Base-by-base conservation (phyloP, 2,888 invertebrate genomes). In the Axea sp. region DNA sequence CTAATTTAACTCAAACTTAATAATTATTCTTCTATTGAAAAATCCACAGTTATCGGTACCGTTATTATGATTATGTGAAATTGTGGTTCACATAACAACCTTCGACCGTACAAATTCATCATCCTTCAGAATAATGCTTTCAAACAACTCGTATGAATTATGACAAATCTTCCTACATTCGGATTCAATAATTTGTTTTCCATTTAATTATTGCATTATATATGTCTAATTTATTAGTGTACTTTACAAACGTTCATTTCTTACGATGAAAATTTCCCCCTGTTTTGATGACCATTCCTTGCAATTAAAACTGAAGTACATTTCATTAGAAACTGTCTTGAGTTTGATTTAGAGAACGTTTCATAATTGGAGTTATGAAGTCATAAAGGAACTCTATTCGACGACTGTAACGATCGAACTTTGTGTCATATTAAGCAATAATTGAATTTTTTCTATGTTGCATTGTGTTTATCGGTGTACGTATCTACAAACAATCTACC, bases 401-500 rank as follows among this genome's bases (percentile, higher is more conserved):
- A 33, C 2, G 9, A 19, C 28, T 59, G 41, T 12, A 35, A 19
- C 17, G 39, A 31, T 22, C 26, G 35, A 59, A 17, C 14, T 28
- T 30, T 37, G 15, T 26, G 39, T 47, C 53, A 62, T 45, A 55
- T 60, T 60, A 45, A 37, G 59, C 53, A 53, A 60, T 60, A 62
- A 71, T 47, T 39, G 15, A 9, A 8, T 53, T 71, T 71, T 62
- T 71, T 49, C 24, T 22, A 14, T 33, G 15, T 35, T 14, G 35
- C 24, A 55, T 37, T 35, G 43, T 19, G 39, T 17, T 59, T 73
- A 73, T 73, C 65, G 43, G 37, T 35, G 22, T 30, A 22, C 55
- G 73, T 73, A 73, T 73, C 73, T 51, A 14, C 60, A 67, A 67
- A 67, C 67, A 73, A 73, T 73, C 67, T 60, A 47, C 39, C 45